Evolutionary conservation across 1,140 invertebrate species (phyloP), one percentile per base, ranked within the genome.

Genomic region (Stenopsyche tienmushanensis): DNA sequence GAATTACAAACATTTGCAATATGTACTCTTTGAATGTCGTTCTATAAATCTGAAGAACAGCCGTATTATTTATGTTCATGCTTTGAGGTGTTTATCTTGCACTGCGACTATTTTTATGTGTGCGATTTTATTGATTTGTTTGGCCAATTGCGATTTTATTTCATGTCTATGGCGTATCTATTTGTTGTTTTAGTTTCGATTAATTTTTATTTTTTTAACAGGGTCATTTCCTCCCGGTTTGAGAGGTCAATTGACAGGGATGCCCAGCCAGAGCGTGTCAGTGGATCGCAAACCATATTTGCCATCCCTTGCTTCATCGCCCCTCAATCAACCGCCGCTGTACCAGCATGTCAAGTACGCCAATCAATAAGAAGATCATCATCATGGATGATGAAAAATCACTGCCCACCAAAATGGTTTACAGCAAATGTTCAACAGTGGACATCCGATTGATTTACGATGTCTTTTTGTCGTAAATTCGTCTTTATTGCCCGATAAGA

Each of bases 231-330:
- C 57, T 15, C 34, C 57, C 7, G 41, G 42, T 1, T 23, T 60
- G 7, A 17, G 57, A 3, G 24, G 57, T 9, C 57, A 60, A 29
- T 25, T 60, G 57, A 17, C 44, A 2, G 9, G n/a, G 55, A 10
- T 15, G 57, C 8, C 42, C 13, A 7, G 23, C 10, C 39, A 45
- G 21, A 15, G 17, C 1, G 17, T 57, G 21, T 9, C n/a, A n/a
- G 1, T 29, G 7, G 54, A 57, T 9, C 34, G 57, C 13, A 60
- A 60, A 18, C 57, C 41, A n/a, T 60, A 60, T 23, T 18, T 60
- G 25, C 42, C 57, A 17, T 24, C 57, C 23, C 17, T 60, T 24
- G 44, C 42, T 20, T 18, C 57, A 13, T 47, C 57, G 25, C 44
- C 57, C 13, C 42, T 60, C 5, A 60, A 21, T n/a, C 57, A 60